These are phyloP conservation scores for Hyperopisus bebe DNA, from an alignment of 2,113 vertebrate genomes.

Conservation along the genomic window DNA sequence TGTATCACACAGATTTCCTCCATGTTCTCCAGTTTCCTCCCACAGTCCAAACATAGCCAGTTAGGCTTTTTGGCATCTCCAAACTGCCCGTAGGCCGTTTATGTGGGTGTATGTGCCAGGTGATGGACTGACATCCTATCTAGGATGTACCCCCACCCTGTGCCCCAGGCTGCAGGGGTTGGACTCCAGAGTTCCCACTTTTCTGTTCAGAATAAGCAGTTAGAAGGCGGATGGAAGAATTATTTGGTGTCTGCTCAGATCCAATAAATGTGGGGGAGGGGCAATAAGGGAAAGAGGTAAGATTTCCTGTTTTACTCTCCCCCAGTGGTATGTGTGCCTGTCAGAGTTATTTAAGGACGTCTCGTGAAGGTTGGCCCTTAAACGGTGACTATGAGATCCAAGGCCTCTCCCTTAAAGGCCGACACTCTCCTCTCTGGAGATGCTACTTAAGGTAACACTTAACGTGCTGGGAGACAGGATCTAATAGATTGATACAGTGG, in stretches of 20 bases:
- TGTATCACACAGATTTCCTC: not conserved
- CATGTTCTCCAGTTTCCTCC: not conserved
- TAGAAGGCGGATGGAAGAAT: not conserved
- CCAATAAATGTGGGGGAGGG: not conserved
- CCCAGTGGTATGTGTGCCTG: not conserved
- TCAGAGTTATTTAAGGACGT: constrained; percentile 14
- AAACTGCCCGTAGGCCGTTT: not conserved
- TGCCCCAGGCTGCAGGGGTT: not conserved
- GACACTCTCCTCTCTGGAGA: constrained; percentile 54
- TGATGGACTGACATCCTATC: not conserved
- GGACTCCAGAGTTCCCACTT: not conserved
- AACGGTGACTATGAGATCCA: constrained; percentile 49
- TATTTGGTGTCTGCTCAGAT: not conserved
- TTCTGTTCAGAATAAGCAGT: not conserved
- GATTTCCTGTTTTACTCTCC: not conserved
- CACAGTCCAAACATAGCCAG: not conserved
- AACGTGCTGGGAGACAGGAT: constrained; percentile 69
- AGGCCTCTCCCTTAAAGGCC: constrained; percentile 65
- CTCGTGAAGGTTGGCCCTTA: constrained; percentile 41
- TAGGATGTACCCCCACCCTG: not conserved
- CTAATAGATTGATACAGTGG: constrained; percentile 84
- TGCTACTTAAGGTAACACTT: constrained; percentile 68
- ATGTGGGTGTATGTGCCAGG: not conserved
- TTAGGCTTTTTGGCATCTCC: not conserved
- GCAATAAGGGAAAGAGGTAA: not conserved